Base-by-base conservation (phyloP, 2,113 vertebrate species). In the Chaetorhynchus papuensis region DNA sequence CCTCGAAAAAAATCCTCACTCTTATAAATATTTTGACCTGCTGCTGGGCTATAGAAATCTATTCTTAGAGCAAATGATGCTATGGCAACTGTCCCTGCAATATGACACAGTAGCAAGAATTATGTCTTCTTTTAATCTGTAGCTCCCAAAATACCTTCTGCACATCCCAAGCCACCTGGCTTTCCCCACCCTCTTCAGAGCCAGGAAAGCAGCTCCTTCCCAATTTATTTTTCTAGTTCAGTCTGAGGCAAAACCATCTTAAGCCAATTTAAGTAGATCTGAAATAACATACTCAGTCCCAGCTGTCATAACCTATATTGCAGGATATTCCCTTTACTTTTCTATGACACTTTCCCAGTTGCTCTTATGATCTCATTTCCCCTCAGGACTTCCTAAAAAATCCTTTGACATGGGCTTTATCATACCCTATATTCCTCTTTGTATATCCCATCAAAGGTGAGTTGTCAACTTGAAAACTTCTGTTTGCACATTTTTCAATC, bases 21-120 rank as follows among this genome's bases (percentile, higher is more conserved):
- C 49, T 78, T 37, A 77, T 37, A 91, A 92, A 90, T 91, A 70
- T 94, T 97, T 93, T 94, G 94, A 96, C 93, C 94, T 87, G 56
- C 76, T 74, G 28, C 85, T 7, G 37, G 83, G 83, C 85, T 92
- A 45, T 71, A 93, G 72, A 90, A 93, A 92, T 78, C 92, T 95
- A 86, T 93, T 96, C 83, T 95, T 94, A 93, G 93, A 86, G 54
- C 56, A 81, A 90, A 88, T 35, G 83, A 44, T 96, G 64, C 90
- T 92, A 96, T 97, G 92, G 94, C 94, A 97, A 97, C 94, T 90
- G 79, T 80, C 93, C 83, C 88, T 88, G 85, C 68, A 89, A 83
- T 90, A 93, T 84, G 83, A 96, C 90, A 95, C 56, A 90, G 63
- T 57, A 95, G 31, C 71, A 93, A 93, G 64, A 83, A 83, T 93